These are phyloP conservation scores for Zhengitettix transpicula DNA, from an alignment of 2,888 invertebrate genomes.

Conservation along the genomic window DNA sequence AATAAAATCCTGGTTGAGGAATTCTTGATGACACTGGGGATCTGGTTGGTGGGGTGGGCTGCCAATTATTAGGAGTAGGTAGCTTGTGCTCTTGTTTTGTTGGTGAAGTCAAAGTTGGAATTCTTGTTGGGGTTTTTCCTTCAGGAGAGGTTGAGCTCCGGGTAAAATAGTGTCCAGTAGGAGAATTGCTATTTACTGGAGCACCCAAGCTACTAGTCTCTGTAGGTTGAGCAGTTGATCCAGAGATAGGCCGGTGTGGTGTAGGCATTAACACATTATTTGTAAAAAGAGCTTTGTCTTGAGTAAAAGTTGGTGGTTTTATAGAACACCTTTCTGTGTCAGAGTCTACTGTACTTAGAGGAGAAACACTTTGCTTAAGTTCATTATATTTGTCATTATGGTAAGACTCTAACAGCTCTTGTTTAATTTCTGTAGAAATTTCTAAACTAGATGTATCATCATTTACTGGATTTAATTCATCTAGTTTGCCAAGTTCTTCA, in stretches of 20 bases:
- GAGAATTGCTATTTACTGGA: neutral
- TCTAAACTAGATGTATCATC: too few species aligned
- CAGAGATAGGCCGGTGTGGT: conserved; percentile 11
- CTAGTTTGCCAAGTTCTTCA: too few species aligned
- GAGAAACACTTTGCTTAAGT: too few species aligned
- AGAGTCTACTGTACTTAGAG: neutral
- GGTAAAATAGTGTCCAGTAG: too few species aligned
- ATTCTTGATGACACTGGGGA: conserved; percentile 2
- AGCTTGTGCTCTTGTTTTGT: neutral
- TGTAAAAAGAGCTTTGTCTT: conserved; percentile 13
- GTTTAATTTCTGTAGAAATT: too few species aligned
- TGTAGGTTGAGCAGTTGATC: neutral
- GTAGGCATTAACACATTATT: conserved; percentile 14
- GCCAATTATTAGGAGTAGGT: neutral
- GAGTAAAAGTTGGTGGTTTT: conserved; percentile 14
- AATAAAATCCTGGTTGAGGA: conserved; percentile 7
- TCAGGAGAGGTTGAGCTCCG: neutral
- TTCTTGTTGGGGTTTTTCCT: neutral
- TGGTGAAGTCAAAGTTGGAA: neutral
- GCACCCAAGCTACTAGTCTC: neutral
- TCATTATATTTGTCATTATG: too few species aligned
- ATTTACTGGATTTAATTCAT: too few species aligned
- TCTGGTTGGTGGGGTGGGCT: neutral
- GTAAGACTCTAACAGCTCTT: too few species aligned
- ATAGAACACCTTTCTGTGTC: neutral